Percentiles rank a stretch among this genome's conserved stretches.
Evolutionary conservation across 2,113 vertebrate genomes (phyloP).

Genomic region (Pica pica): DNA sequence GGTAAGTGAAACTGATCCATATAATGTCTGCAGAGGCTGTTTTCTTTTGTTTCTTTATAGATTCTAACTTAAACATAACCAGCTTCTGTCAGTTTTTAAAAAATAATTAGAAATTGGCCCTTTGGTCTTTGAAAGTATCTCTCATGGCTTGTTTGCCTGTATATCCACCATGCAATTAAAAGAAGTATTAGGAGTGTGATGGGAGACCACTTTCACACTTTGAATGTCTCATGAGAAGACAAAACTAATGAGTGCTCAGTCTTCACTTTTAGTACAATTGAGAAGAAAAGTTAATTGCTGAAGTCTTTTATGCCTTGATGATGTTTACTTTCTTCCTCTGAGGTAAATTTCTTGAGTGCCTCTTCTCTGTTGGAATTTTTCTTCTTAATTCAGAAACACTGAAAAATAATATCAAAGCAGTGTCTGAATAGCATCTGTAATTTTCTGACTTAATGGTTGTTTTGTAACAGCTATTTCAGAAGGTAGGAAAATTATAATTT

Average conservation of each 20-base stretch:
- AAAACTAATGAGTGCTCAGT: not conserved
- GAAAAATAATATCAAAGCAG: not conserved
- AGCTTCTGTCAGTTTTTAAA: not conserved
- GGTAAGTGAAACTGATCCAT: not conserved
- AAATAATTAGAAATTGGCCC: not conserved
- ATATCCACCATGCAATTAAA: not conserved
- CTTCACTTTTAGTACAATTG: not conserved
- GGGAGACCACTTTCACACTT: not conserved
- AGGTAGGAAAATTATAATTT: not conserved
- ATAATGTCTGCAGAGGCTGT: not conserved
- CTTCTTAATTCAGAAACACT: not conserved
- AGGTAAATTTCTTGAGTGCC: not conserved
- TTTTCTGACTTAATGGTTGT: not conserved
- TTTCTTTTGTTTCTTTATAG: not conserved
- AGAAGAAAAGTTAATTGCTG: not conserved
- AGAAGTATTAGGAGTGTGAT: not conserved
- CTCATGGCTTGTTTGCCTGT: not conserved
- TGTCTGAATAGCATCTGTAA: not conserved
- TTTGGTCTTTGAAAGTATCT: not conserved
- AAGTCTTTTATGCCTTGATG: not conserved
- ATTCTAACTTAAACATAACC: not conserved
- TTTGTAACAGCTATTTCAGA: not conserved
- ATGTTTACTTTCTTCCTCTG: not conserved
- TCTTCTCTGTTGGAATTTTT: not conserved
- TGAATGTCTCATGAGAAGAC: not conserved